Evolutionary conservation across 2,113 vertebrate species (phyloP), one percentile per base, ranked within the genome.

Genomic region (Seriola quinqueradiata): DNA sequence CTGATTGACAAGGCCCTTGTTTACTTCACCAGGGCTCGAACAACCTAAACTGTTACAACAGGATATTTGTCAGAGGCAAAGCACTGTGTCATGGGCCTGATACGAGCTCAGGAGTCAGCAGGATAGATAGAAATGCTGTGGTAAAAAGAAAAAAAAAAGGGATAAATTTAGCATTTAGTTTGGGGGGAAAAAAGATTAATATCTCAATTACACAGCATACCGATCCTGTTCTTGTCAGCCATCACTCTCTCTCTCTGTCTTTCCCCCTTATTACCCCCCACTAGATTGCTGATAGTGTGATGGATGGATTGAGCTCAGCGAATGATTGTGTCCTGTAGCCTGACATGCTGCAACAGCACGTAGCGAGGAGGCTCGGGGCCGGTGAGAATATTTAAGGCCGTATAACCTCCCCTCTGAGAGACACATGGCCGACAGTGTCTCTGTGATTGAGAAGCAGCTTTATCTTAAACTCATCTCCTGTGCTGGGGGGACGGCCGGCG

Each of bases 381-480:
- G 1, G 42, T 0, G 11, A 67, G 28, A 70, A 42, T 34, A 34
- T 72, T 78, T 34, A 77, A 79, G 60, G 38, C 12, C 6, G n/a
- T 52, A 50, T 34, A 55, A 68, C 73, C 34, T 32, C 3, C 50
- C 28, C 54, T 54, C 64, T 48, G 54, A 90, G 73, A 81, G 52
- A 74, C 54, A 44, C 77, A 69, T 70, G 74, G 42, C 36, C 16
- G 11, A 63, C 70, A 21, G 17, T 8, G 70, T 87, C 86, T 70
- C 48, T 40, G 46, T 70, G 85, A 88, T 84, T 85, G 85, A 87
- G 77, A 79, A 67, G 57, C 48, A 1, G 25, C 81, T 89, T 92
- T 95, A 93, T 94, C 92, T 92, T 86, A 86, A 92, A 91, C 87
- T 91, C 71, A 92, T 93, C 90, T 90, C 54, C 76, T 5, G 5